A percentile compares a stretch with the other conserved stretches of the same genome.
phyloP scores from a whole-genome alignment of 37 sponge, comb jelly and placozoan genomes.

The Aplysina aerophoba region DNA sequence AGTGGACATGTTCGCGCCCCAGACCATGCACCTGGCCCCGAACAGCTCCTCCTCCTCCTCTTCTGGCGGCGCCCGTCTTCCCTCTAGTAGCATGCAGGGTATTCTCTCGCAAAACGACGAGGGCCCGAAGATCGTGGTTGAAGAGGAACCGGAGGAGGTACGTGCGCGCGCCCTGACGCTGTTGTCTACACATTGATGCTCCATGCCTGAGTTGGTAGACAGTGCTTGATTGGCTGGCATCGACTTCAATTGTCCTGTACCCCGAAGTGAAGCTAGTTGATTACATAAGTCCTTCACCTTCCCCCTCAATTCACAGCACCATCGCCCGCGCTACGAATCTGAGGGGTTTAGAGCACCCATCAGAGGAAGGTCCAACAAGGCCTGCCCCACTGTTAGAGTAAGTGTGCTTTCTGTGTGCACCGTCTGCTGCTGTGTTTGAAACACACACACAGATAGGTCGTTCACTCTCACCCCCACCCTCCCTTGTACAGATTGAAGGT shows the following conservation, averaged over 20 bases:
- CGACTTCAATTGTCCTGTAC: too few relatives aligned
- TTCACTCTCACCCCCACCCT: not conserved
- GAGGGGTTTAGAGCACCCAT: constrained; percentile 85
- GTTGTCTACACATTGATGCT: not conserved
- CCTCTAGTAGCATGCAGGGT: not conserved
- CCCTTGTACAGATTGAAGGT: constrained; percentile 35
- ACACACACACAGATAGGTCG: not conserved
- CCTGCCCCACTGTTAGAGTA: constrained; percentile 77
- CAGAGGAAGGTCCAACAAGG: constrained; percentile 55
- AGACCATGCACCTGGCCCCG: not conserved
- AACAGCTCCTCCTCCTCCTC: not conserved
- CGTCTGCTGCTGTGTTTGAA: not conserved
- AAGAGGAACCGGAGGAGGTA: constrained; percentile 82
- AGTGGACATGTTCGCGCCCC: constrained; percentile 19
- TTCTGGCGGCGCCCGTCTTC: not conserved
- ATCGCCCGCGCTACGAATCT: constrained; percentile 78
- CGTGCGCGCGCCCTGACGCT: not conserved
- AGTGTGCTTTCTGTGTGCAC: not conserved
- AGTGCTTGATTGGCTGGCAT: too few relatives aligned
- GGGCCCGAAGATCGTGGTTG: constrained; percentile 38
- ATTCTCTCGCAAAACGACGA: not conserved
- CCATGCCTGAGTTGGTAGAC: too few relatives aligned
- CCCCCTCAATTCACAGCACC: constrained; percentile 70
- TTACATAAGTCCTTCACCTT: too few relatives aligned
- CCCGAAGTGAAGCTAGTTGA: too few relatives aligned